Base-by-base conservation (phyloP, 2,113 vertebrate genomes). In the Oncorhynchus mykiss region DNA sequence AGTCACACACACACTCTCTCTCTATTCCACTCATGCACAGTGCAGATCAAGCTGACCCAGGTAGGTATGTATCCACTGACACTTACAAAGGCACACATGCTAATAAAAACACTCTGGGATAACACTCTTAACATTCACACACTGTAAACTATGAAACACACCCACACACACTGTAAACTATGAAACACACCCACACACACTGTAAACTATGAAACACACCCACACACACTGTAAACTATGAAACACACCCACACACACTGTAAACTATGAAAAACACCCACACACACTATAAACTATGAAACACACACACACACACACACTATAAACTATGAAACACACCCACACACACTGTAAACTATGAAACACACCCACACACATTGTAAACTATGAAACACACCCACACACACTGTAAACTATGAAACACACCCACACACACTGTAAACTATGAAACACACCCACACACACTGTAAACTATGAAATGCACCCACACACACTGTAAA, bases 71-170 rank as follows among this genome's bases (percentile, higher is more conserved):
- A 84, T 78, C 86, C 85, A 82, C 79, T 59, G 62, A 78, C 81
- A 2, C 39, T 9, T 9, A 39, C 39, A 9, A 39, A 39, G 34
- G 9, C 39, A 82, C 87, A 91, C 73, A 85, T 90, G 89, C 86
- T 89, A 90, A 90, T 90, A 91, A 90, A 88, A 76, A 84, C 88
- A 89, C 84, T 14, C 71, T 39, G 49, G 84, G 80, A 77, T 89
- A 81, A 85, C 86, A 84, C 85, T 84, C 77, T 70, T 82, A 89
- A 84, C 84, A 79, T 79, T 89, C 85, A n/a, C 88, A 51, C 54
- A 70, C 54, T 22, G 8, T 2, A 54, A 2, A 62, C 29, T 29
- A 4, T 29, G 29, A 4, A 29, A 67, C 1, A 34, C 49, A 31
- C 14, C 25, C 54, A 24, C 48, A 72, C 45, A 67, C 16, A 67